phyloP scores from a whole-genome alignment of 2,113 vertebrate species.

The Ibidorhyncha struthersii region DNA sequence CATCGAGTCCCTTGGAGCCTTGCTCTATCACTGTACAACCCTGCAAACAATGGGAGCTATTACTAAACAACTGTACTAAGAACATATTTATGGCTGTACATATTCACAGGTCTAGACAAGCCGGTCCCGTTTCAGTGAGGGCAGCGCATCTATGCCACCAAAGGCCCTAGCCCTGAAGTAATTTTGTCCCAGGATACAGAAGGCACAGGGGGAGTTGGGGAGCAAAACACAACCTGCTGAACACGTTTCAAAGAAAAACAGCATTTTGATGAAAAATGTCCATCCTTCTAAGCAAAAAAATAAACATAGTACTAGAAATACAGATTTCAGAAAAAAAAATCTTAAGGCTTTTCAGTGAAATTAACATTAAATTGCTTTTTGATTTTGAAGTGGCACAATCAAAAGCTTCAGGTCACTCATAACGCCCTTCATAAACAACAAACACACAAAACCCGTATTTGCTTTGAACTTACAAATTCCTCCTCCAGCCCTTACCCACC shows the following conservation, averaged over 20 bases:
- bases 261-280: not conserved
- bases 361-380: not conserved
- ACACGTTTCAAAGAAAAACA: rapidly evolving
- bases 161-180: not conserved
- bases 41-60: not conserved
- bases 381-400: not conserved
- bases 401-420: not conserved
- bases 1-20: not conserved
- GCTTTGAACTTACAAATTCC: rapidly evolving
- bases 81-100: rapidly evolving
- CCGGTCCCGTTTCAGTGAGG: not conserved
- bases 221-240: not conserved
- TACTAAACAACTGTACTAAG: not conserved
- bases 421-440: not conserved
- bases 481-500: no score
- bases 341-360: not conserved
- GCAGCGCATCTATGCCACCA: rapidly evolving
- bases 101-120: not conserved
- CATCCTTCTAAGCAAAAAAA: not conserved
- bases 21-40: not conserved
- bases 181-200: not conserved
- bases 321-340: not conserved
- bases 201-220: rapidly evolving
- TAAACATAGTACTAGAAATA: not conserved
- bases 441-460: rapidly evolving